A percentile compares a stretch with the other conserved stretches of the same genome.
These are phyloP conservation scores for Drosophila kepulauana DNA, from an alignment of 1,140 invertebrate genomes.

Conservation along the genomic window DNA sequence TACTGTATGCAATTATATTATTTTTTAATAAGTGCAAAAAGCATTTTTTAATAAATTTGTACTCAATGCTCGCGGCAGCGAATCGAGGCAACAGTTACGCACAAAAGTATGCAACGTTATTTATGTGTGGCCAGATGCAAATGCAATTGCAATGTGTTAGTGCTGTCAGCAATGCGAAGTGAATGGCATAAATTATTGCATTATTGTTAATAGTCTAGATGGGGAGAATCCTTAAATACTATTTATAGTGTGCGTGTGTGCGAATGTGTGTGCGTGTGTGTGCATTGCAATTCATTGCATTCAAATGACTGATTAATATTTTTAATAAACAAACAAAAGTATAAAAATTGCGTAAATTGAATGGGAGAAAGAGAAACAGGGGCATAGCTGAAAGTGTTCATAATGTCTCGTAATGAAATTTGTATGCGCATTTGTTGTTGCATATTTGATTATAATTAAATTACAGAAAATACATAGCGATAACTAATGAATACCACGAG, in stretches of 20 bases:
- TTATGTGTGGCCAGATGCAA: slow-evolving; percentile 55
- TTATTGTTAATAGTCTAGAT: slow-evolving; percentile 67
- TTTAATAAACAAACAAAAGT: slow-evolving; percentile 76
- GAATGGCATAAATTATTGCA: slow-evolving; percentile 76
- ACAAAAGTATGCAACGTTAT: slow-evolving; percentile 66
- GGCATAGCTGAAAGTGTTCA: slow-evolving; percentile 59
- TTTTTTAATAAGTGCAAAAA: slow-evolving; percentile 54
- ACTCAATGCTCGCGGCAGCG: background rate
- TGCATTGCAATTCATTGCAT: slow-evolving; percentile 78
- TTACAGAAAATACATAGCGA: slow-evolving; percentile 58
- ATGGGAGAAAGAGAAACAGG: slow-evolving; percentile 28
- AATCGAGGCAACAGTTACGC: slow-evolving; percentile 31
- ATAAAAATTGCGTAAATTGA: slow-evolving; percentile 35
- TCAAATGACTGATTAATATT: slow-evolving; percentile 84
- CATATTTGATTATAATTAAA: slow-evolving; percentile 82
- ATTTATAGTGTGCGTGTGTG: slow-evolving; percentile 31
- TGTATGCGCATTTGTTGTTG: slow-evolving; percentile 63
- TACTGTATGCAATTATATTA: slow-evolving; percentile 25
- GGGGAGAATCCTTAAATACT: slow-evolving; percentile 37
- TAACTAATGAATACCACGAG: slow-evolving; percentile 49
- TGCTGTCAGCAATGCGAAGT: slow-evolving; percentile 67
- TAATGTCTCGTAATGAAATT: slow-evolving; percentile 43
- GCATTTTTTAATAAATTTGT: slow-evolving; percentile 68
- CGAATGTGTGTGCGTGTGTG: slow-evolving; percentile 4
- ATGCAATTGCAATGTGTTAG: slow-evolving; percentile 61